phyloP scores from a whole-genome alignment of 2,113 vertebrate species.

The Neodontobutis hainanensis region DNA sequence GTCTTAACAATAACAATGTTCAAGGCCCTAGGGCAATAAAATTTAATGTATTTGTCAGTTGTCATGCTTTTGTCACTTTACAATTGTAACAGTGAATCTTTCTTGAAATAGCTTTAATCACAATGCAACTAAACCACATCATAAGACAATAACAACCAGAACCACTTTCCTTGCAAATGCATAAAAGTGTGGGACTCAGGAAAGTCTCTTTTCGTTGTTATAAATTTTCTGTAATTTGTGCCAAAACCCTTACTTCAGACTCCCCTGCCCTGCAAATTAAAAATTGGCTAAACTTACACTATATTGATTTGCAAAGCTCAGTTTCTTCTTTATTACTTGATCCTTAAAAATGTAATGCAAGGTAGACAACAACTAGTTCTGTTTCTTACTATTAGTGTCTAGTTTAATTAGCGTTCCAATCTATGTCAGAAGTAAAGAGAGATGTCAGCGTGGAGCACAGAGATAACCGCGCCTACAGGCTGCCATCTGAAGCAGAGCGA shows the following conservation, averaged over 20 bases:
- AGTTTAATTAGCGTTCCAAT: slow-evolving; percentile 15
- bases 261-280: slow-evolving; percentile 5
- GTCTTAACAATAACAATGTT: too few relatives aligned
- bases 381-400: neutral
- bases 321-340: slow-evolving; percentile 14
- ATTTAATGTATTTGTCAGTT: too few relatives aligned
- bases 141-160: too few relatives aligned
- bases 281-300: slow-evolving; percentile 12
- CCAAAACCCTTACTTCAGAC: neutral
- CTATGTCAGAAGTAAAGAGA: slow-evolving; percentile 21
- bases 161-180: too few relatives aligned
- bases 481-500: slow-evolving; percentile 48
- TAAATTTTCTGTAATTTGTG: slow-evolving; percentile 21
- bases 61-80: too few relatives aligned
- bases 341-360: slow-evolving; percentile 5
- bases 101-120: too few relatives aligned
- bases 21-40: too few relatives aligned
- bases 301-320: slow-evolving; percentile 20
- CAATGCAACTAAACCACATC: too few relatives aligned
- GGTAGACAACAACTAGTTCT: slow-evolving; percentile 5
- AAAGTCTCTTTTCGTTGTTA: slow-evolving; percentile 10
- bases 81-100: too few relatives aligned
- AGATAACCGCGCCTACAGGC: slow-evolving; percentile 39
- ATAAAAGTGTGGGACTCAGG: neutral
- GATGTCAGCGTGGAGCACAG: slow-evolving; percentile 20